Base-by-base conservation (phyloP, 2,888 invertebrate genomes). In the Coelopa pilipes region DNA sequence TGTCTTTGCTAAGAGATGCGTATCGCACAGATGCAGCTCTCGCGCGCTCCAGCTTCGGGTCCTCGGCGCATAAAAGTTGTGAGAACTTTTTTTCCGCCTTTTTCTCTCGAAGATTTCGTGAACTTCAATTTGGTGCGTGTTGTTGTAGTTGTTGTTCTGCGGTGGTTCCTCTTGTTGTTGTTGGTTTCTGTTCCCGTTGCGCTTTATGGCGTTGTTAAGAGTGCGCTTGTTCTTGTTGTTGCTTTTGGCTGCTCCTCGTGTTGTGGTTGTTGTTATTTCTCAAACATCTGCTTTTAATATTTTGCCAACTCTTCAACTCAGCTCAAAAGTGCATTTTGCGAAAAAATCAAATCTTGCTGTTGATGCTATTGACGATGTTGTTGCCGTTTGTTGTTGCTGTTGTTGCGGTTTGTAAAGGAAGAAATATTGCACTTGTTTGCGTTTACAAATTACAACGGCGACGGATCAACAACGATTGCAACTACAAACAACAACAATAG, bases 1-100 rank as follows among this genome's bases (percentile, higher is more conserved):
- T 50, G 71, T 55, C 59, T 59, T 69, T 69, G 69, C 12, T 46
- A 21, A 69, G 46, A 69, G 69, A 69, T 69, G 69, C 69, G 59
- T 59, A 69, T 59, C 62, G 71, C 63, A 50, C 53, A 53, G 59
- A 47, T 55, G 63, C 62, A 67, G 46, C 4, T 60, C 12, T 19
- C 19, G 60, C 19, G 15, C 34, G 34, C 34, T 34, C 34, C 34
- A 34, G 34, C 34, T 2, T 34, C 34, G 34, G 7, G 7, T 34
- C 34, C 7, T 34, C 7, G 34, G 7, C 2, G 7, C 34, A 34
- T 34, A 34, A 34, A 34, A 34, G 7, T 4, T n/a, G 4, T 34
- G 7, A 34, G 34, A 34, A 34, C 2, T 34, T 34, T 34, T 34
- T 34, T 34, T 34, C 7, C 7, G 34, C 34, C n/a, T n/a, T n/a